Evolutionary conservation across 37 sponge, comb jelly and placozoan species (phyloP).

Genomic region (Petrosia ficiformis): DNA sequence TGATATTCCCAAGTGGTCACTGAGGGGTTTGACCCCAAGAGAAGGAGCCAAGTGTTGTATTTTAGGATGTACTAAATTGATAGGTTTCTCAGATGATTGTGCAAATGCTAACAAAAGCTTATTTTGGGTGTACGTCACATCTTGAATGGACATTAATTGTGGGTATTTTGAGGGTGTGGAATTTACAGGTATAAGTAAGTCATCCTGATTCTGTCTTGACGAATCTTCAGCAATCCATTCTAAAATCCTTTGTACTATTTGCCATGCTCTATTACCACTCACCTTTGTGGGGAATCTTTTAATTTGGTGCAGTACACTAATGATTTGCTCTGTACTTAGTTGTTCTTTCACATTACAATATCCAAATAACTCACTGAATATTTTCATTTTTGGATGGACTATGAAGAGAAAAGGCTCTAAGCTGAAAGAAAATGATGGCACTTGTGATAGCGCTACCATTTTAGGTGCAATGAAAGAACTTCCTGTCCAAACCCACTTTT

Average conservation of each 20-base stretch:
- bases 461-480: conserved; percentile 21
- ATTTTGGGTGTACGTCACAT: conserved; percentile 48
- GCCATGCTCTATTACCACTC: conserved; percentile 26
- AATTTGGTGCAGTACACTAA: conserved; percentile 20
- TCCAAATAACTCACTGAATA: background rate
- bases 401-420: conserved; percentile 36
- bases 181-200: conserved; percentile 35
- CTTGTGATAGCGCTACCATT: conserved; percentile 12
- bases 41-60: conserved; percentile 19
- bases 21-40: conserved; percentile 32
- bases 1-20: conserved; percentile 30
- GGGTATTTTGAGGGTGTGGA: conserved; percentile 19
- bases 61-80: conserved; percentile 23
- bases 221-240: conserved; percentile 47
- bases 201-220: conserved; percentile 1
- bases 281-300: background rate
- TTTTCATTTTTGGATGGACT: conserved; percentile 30
- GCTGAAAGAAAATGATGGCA: conserved; percentile 11
- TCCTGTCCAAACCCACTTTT: conserved; percentile 15
- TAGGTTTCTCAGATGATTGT: background rate
- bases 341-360: conserved; percentile 1
- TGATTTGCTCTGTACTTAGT: conserved; percentile 13
- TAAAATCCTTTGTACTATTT: conserved; percentile 33
- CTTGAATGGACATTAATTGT: conserved; percentile 1
- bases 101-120: conserved; percentile 19